Percentiles rank a stretch among this genome's conserved stretches.
Evolutionary conservation across 2,113 vertebrate genomes (phyloP).

Genomic region (Percina caprodes): DNA sequence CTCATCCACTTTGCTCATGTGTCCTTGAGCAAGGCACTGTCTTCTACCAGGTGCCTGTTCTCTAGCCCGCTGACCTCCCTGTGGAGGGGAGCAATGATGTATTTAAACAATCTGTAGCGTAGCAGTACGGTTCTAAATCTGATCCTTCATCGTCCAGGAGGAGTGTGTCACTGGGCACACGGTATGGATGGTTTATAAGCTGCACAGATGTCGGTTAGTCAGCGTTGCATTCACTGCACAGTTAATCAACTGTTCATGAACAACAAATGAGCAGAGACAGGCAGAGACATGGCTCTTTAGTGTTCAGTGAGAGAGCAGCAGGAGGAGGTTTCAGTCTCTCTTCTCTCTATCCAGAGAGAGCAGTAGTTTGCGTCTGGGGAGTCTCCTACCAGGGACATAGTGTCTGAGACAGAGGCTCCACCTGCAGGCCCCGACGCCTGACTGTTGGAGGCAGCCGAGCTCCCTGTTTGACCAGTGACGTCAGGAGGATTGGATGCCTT

Average conservation of each 20-base stretch:
- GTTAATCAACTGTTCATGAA: conserved; percentile 7
- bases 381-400: conserved; percentile 28
- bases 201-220: conserved; percentile 14
- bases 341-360: conserved; percentile 80
- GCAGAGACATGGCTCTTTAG: neutral
- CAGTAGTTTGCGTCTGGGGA: conserved; percentile 71
- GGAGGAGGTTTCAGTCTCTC: conserved; percentile 73
- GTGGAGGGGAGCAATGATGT: neutral
- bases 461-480: neutral
- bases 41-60: neutral
- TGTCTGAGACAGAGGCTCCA: conserved; percentile 18
- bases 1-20: conserved; percentile 4
- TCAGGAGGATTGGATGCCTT: conserved; percentile 22
- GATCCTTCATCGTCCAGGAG: conserved; percentile 4
- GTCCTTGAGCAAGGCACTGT: conserved; percentile 64
- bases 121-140: neutral
- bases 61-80: neutral
- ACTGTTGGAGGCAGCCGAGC: neutral
- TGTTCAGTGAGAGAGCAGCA: neutral
- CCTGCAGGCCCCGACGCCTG: neutral
- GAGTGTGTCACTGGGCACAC: too few relatives aligned
- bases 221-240: conserved; percentile 1
- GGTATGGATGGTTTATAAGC: neutral
- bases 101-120: neutral
- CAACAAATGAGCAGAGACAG: conserved; percentile 16